These are phyloP conservation scores for Crax fasciolata DNA, from an alignment of 2,797 vertebrate genomes.

Conservation along the genomic window DNA sequence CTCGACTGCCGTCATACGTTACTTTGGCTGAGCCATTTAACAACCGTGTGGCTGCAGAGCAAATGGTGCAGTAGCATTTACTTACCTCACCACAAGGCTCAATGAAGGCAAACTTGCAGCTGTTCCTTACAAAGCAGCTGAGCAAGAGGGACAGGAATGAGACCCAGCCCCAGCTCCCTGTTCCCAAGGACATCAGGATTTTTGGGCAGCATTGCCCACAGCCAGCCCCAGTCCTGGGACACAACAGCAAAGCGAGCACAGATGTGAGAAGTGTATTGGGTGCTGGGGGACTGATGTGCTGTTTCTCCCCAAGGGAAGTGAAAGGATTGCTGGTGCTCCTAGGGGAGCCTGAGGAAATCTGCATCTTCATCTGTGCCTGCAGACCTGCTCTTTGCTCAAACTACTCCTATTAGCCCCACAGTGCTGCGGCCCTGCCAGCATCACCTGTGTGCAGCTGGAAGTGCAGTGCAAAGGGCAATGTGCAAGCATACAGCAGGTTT, in stretches of 20 bases:
- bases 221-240: not conserved
- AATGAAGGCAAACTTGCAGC: not conserved
- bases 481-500: not conserved
- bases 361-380: not conserved
- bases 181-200: not conserved
- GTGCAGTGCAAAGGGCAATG: not conserved
- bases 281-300: not conserved
- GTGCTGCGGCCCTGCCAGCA: accelerated
- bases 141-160: not conserved
- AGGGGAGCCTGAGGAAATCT: not conserved
- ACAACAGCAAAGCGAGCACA: accelerated
- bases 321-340: not conserved
- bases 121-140: not conserved
- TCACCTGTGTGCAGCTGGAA: not conserved
- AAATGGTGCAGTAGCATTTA: not conserved
- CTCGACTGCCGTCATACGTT: not conserved
- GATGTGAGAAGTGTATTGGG: not conserved
- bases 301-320: not conserved
- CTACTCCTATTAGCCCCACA: not conserved
- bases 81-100: not conserved
- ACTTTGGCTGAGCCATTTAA: not conserved
- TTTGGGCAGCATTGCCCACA: not conserved
- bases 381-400: not conserved
- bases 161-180: not conserved
- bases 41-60: not conserved